phyloP scores from a whole-genome alignment of 2,113 vertebrate genomes.

The Emydocephalus ijimae region DNA sequence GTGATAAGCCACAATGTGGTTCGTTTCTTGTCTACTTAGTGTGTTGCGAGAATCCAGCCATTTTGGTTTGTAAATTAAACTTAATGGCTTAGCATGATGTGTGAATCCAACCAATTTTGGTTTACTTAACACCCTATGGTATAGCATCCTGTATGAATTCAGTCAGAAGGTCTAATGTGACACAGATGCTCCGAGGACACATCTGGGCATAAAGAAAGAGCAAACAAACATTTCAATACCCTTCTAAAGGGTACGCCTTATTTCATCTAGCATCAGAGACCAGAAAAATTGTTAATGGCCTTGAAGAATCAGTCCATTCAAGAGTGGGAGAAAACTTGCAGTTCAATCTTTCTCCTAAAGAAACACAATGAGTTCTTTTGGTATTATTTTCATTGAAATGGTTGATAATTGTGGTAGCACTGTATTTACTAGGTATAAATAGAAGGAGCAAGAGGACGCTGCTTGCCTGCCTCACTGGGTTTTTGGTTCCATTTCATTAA shows the following conservation, averaged over 20 bases:
- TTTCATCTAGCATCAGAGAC: not conserved
- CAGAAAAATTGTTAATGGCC: not conserved
- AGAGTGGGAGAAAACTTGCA: not conserved
- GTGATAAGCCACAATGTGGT: not conserved
- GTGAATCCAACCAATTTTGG: not conserved
- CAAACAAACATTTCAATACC: not conserved
- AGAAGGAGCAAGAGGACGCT: not conserved
- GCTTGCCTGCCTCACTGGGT: slow-evolving; percentile 1
- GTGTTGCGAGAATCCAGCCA: not conserved
- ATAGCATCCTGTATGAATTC: not conserved
- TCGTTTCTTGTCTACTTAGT: not conserved
- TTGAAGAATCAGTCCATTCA: not conserved
- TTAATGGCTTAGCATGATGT: not conserved
- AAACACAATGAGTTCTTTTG: not conserved
- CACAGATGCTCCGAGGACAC: not conserved
- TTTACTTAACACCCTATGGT: not conserved
- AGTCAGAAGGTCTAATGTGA: not conserved
- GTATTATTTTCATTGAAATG: not conserved
- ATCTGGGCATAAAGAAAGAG: not conserved
- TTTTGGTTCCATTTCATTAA: not conserved
- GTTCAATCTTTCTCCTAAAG: not conserved
- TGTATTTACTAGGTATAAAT: not conserved
- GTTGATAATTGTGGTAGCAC: not conserved
- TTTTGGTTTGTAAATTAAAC: not conserved
- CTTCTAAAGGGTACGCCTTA: not conserved